Base-by-base conservation (phyloP, 1,140 invertebrate species). In the Whitmania pigra region DNA sequence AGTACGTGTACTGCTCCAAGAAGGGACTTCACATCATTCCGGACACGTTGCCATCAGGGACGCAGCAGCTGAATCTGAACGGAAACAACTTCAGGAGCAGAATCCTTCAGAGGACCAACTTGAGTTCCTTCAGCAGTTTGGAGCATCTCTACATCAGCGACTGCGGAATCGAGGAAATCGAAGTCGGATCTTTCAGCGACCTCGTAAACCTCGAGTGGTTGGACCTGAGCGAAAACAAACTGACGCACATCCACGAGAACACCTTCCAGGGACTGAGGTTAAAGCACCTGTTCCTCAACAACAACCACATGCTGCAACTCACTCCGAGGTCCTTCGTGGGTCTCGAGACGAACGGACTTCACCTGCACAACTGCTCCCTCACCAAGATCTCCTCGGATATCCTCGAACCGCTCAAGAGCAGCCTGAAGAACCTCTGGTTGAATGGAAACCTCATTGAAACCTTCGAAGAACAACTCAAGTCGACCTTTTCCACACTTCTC, bases 231-330 rank as follows among this genome's bases (percentile, higher is more conserved):
- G 77, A 80, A 73, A 82, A 82, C 73, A 77, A 77, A 27, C 76
- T 82, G 6, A 75, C 75, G 53, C 76, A 76, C 11, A 76, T 82
- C 22, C 75, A 77, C 15, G 80, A 81, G 67, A 79, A 75, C 73
- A 80, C 80, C 49, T 82, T 82, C 73, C 76, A 79, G 25, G 80
- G 79, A 20, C 74, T 82, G 49, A 75, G 75, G 54, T 73, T 82
- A 17, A 76, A 80, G 54, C 78, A 82, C 76, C 74, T 82, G 54
- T 80, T 81, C 72, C 66, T 82, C 18, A 80, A 80, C 74, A 79
- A 78, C 67, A 82, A 82, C 74, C 75, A 76, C 7, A 77, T 77
- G 20, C 76, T 82, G 40, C 75, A 76, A 53, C 75, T 82, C 17
- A 76, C 78, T 9, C 73, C 75, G 36, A 76, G 77, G 31, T 78